A percentile compares a stretch with the other conserved stretches of the same genome.
phyloP scores from a whole-genome alignment of 2,888 invertebrate species.

The Trilocha varians region DNA sequence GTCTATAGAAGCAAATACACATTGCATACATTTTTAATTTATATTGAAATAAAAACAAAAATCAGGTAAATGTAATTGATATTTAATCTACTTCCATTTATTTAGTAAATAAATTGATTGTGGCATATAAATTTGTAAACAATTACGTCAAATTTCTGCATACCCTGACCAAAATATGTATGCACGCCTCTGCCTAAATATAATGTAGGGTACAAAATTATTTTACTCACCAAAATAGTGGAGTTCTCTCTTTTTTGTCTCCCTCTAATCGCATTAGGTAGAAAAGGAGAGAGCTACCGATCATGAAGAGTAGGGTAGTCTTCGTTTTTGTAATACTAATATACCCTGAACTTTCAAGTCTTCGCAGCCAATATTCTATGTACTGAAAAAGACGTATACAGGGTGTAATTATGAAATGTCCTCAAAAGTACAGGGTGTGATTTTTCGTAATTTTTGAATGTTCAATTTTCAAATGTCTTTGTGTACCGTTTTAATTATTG shows the following conservation, averaged over 20 bases:
- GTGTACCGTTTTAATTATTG: too few relatives aligned
- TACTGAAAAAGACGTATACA: conserved; percentile 29
- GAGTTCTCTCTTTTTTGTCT: conserved; percentile 48
- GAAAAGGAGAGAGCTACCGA: conserved; percentile 58
- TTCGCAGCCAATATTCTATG: conserved; percentile 55
- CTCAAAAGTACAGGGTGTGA: background rate
- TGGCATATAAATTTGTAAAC: too few relatives aligned
- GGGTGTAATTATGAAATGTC: background rate
- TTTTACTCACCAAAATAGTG: conserved; percentile 50
- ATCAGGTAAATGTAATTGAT: too few relatives aligned
- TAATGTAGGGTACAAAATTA: background rate
- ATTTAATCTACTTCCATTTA: too few relatives aligned
- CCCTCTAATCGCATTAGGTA: conserved; percentile 65
- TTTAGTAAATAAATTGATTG: too few relatives aligned
- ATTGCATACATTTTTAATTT: too few relatives aligned
- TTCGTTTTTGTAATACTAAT: conserved; percentile 45
- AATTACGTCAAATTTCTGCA: too few relatives aligned
- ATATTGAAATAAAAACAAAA: too few relatives aligned
- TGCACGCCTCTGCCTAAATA: too few relatives aligned
- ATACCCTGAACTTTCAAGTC: conserved; percentile 39
- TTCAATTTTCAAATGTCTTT: too few relatives aligned
- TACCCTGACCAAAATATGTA: too few relatives aligned
- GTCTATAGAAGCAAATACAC: too few relatives aligned
- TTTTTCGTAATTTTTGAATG: background rate
- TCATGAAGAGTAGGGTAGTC: conserved; percentile 58